phyloP scores from a whole-genome alignment of 2,797 vertebrate genomes.

The Apodemus agrarius region DNA sequence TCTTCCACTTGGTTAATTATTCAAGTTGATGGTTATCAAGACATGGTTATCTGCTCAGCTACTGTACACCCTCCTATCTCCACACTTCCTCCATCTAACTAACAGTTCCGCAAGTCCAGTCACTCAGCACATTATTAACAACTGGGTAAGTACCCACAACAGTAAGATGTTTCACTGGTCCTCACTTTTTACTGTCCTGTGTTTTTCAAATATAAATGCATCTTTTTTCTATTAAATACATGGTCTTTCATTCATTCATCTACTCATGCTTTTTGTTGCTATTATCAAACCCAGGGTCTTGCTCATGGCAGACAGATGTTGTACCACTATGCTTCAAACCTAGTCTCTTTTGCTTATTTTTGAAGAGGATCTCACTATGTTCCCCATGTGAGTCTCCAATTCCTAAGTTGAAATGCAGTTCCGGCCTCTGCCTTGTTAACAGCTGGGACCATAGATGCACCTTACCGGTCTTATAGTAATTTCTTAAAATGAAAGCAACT shows the following conservation, averaged over 20 bases:
- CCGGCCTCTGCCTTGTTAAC: background rate
- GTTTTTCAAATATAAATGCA: slow-evolving; percentile 25
- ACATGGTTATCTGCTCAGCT: background rate
- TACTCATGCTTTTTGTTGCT: background rate
- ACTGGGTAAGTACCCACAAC: background rate
- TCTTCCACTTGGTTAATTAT: background rate
- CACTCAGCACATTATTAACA: slow-evolving; percentile 26
- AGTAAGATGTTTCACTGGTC: background rate
- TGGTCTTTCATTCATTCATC: background rate
- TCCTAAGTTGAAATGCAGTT: background rate
- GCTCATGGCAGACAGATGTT: background rate
- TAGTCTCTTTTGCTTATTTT: background rate
- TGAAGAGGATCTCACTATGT: background rate
- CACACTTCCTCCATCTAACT: background rate
- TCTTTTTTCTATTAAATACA: background rate
- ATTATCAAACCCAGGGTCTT: background rate
- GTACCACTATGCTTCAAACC: background rate
- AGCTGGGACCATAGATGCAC: background rate
- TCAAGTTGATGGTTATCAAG: background rate
- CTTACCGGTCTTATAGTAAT: background rate
- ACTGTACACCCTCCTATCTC: background rate
- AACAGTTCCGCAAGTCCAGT: background rate
- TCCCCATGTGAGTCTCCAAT: background rate
- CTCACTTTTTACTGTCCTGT: background rate
- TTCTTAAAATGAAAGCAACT: slow-evolving; percentile 41